phyloP scores from a whole-genome alignment of 1,140 invertebrate species.

The Sweltsa coloradensis region DNA sequence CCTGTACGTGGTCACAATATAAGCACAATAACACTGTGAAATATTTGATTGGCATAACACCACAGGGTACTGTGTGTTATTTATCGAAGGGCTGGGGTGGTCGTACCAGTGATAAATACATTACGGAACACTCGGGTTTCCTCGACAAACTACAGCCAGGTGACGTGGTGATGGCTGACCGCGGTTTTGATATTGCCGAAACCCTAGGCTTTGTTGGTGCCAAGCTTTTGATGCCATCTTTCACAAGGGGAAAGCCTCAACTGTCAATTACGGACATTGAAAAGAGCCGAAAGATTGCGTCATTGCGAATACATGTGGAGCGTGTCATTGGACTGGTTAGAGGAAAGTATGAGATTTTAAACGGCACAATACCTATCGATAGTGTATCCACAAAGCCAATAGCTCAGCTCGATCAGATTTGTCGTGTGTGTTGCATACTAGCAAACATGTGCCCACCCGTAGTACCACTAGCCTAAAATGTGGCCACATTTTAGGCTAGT shows the following conservation, averaged over 20 bases:
- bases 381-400: not conserved
- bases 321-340: slow-evolving; percentile 17
- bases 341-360: no score
- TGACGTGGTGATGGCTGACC: no score
- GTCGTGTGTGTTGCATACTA: not conserved
- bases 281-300: slow-evolving; percentile 18
- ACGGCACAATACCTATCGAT: no score
- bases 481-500: not conserved
- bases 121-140: slow-evolving; percentile 21
- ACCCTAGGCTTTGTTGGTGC: slow-evolving; percentile 5
- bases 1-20: slow-evolving; percentile 17
- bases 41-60: slow-evolving; percentile 22
- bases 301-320: slow-evolving; percentile 23
- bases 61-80: slow-evolving; percentile 22
- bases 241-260: slow-evolving; percentile 15
- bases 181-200: slow-evolving; percentile 21
- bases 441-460: not conserved
- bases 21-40: slow-evolving; percentile 19
- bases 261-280: slow-evolving; percentile 14
- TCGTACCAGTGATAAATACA: slow-evolving; percentile 19
- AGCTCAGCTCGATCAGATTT: no score
- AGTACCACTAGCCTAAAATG: no score
- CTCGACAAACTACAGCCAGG: slow-evolving; percentile 18
- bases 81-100: slow-evolving; percentile 23
- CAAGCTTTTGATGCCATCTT: slow-evolving; percentile 17